Percentiles rank a stretch among this genome's conserved stretches.
Evolutionary conservation across 2,113 vertebrate genomes (phyloP).

Genomic region (Entomyzon cyanotis): DNA sequence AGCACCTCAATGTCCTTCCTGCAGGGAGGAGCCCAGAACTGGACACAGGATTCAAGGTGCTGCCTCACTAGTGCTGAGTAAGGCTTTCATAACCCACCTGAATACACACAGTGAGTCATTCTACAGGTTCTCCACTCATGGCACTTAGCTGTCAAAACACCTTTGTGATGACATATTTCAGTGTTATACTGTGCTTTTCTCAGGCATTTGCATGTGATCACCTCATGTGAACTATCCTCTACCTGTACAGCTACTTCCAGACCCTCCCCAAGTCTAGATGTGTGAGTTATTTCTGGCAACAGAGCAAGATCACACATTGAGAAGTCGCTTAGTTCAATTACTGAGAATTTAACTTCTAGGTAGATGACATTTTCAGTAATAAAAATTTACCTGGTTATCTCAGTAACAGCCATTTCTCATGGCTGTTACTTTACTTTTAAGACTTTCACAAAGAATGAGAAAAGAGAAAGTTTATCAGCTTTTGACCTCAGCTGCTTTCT

Average conservation of each 20-base stretch:
- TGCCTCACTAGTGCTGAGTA: neutral
- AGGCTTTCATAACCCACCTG: neutral
- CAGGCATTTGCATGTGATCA: neutral
- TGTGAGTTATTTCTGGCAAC: neutral
- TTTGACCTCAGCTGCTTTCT: neutral
- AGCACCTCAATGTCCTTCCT: accelerated
- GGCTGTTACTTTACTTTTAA: neutral
- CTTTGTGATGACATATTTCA: neutral
- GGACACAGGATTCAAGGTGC: accelerated
- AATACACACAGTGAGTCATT: neutral
- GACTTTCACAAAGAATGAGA: neutral
- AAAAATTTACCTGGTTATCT: neutral
- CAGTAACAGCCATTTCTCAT: neutral
- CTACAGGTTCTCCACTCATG: neutral
- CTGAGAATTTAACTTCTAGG: neutral
- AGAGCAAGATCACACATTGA: neutral
- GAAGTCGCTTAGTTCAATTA: neutral
- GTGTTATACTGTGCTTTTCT: neutral
- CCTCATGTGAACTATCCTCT: neutral
- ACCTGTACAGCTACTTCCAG: neutral
- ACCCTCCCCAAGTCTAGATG: neutral
- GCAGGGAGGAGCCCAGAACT: neutral
- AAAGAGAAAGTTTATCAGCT: neutral
- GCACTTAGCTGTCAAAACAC: neutral
- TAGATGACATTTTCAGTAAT: neutral